phyloP scores from a whole-genome alignment of 2,797 vertebrate species.

The Buphagus erythrorhynchus region DNA sequence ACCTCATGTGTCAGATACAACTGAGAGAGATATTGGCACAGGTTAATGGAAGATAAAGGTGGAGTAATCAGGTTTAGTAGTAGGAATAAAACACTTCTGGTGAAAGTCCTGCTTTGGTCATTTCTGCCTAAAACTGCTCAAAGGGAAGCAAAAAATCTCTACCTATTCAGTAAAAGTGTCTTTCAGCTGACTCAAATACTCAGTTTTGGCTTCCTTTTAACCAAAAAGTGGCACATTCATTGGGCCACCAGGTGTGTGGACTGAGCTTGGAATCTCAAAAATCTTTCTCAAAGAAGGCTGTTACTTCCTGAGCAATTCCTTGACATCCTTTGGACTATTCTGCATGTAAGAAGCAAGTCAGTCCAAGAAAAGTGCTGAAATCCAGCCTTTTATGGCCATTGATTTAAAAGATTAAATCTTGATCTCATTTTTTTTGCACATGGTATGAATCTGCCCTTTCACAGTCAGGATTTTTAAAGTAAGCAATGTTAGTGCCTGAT shows the following conservation, averaged over 20 bases:
- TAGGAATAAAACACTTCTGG: background rate
- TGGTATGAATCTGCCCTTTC: background rate
- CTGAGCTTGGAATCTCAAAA: background rate
- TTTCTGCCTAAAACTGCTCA: background rate
- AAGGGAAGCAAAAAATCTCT: background rate
- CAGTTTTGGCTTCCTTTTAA: background rate
- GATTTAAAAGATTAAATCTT: background rate
- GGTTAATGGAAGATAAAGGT: background rate
- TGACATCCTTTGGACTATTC: background rate
- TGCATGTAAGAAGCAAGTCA: background rate
- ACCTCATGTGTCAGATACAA: background rate
- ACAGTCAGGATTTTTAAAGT: background rate
- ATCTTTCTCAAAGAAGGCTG: background rate
- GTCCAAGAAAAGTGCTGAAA: background rate
- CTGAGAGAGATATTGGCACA: background rate
- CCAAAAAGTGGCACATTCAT: background rate
- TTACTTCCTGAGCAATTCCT: background rate
- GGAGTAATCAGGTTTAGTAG: background rate
- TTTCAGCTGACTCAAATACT: background rate
- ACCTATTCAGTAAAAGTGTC: background rate
- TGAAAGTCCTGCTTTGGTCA: background rate
- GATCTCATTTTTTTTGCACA: background rate
- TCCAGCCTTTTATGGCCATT: background rate
- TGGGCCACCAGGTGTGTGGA: background rate
- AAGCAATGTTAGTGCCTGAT: background rate